Evolutionary conservation across 2,797 vertebrate genomes (phyloP).

Genomic region (Pseudochirops corinnae): DNA sequence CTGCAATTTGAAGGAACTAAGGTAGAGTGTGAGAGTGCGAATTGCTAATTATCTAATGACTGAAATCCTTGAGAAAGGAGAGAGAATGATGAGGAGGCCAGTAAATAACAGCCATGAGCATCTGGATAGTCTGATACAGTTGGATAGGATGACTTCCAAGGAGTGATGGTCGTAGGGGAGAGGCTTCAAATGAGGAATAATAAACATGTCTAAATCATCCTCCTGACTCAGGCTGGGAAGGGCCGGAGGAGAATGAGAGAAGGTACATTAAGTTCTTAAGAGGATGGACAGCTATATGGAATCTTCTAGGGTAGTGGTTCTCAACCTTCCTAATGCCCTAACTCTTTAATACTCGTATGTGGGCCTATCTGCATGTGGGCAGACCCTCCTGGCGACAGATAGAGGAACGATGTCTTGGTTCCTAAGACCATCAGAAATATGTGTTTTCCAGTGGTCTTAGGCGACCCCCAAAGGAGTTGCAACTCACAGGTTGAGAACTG

Average conservation of each 20-base stretch:
- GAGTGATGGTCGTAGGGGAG: not conserved
- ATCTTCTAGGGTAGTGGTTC: not conserved
- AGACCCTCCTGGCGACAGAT: no score
- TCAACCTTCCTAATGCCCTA: no score
- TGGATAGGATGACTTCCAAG: not conserved
- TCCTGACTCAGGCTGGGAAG: not conserved
- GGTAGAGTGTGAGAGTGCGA: not conserved
- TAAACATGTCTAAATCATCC: not conserved
- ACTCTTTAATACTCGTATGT: no score
- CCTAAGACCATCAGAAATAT: no score
- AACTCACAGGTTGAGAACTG: no score
- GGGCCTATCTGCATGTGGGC: no score
- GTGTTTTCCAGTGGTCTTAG: no score
- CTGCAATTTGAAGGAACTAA: not conserved
- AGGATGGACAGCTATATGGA: not conserved
- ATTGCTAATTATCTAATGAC: not conserved
- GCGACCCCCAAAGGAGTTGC: no score
- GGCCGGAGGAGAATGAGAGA: not conserved
- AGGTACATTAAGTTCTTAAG: not conserved
- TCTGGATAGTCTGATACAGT: not conserved
- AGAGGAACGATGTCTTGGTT: no score
- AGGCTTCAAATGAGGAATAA: not conserved
- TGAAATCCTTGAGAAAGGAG: not conserved
- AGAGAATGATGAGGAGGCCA: not conserved
- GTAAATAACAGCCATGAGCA: not conserved